These are phyloP conservation scores for mouse (Mus musculus) DNA, from an alignment of 2,113 vertebrate species.

Conservation along the genomic window DNA sequence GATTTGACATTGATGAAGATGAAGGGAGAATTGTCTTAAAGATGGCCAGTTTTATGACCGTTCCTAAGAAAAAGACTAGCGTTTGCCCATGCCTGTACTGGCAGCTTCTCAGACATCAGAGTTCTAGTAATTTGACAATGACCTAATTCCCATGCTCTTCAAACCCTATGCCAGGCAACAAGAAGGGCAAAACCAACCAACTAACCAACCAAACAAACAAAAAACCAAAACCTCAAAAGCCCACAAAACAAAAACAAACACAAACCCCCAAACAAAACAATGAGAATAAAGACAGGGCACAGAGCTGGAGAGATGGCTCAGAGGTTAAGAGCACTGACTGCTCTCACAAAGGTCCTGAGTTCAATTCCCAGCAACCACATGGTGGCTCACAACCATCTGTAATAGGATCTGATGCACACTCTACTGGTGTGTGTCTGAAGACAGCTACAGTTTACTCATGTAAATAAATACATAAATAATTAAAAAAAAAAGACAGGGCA, in stretches of 20 bases:
- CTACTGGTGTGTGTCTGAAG: too few relatives aligned
- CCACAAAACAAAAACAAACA: too few relatives aligned
- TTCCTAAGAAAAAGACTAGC: neutral
- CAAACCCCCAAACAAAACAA: neutral
- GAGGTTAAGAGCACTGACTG: too few relatives aligned
- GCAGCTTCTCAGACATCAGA: neutral
- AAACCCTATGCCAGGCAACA: neutral
- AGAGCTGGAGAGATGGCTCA: neutral
- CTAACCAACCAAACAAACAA: too few relatives aligned
- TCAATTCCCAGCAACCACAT: too few relatives aligned
- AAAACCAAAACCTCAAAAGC: too few relatives aligned
- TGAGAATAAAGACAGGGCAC: neutral
- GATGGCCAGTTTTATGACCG: neutral
- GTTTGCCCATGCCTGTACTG: neutral
- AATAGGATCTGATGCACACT: too few relatives aligned
- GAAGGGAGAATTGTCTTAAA: constrained; percentile 40
- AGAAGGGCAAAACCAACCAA: neutral
- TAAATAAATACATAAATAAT: too few relatives aligned
- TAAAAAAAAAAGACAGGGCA: too few relatives aligned
- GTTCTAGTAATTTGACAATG: neutral
- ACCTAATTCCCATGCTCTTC: neutral
- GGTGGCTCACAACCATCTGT: too few relatives aligned
- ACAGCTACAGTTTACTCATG: too few relatives aligned
- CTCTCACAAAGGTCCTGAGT: too few relatives aligned
- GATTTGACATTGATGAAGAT: constrained; percentile 61